phyloP scores from a whole-genome alignment of 2,797 vertebrate genomes.

The Eulemur mongoz region DNA sequence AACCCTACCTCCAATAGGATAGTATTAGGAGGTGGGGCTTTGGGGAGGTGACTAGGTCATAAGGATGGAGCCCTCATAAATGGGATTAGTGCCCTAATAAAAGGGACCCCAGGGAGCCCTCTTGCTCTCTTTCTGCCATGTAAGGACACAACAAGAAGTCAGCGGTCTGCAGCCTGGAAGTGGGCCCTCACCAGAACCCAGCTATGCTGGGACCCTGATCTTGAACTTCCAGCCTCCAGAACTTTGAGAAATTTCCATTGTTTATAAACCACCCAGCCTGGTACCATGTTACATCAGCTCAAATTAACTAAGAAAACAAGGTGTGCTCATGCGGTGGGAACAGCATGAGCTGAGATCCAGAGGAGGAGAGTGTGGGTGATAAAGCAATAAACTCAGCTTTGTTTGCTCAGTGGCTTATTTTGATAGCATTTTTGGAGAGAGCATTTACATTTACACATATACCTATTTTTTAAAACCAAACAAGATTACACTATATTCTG shows the following conservation, averaged over 20 bases:
- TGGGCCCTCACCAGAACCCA: not conserved
- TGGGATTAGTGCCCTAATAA: not conserved
- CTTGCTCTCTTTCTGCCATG: not conserved
- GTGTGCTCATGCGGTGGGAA: not conserved
- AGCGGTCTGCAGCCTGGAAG: not conserved
- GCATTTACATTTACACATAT: not conserved
- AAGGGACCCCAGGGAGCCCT: not conserved
- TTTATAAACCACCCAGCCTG: not conserved
- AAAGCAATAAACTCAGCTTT: not conserved
- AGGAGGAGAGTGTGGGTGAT: not conserved
- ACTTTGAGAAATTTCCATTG: too few relatives aligned
- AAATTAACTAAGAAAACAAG: not conserved
- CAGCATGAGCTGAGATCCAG: too few relatives aligned
- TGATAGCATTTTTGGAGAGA: not conserved
- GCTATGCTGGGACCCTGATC: fast-evolving
- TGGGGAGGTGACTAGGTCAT: not conserved
- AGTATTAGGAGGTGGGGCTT: not conserved
- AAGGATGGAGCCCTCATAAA: not conserved
- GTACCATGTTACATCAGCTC: not conserved
- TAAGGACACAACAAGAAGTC: not conserved
- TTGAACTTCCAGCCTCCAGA: too few relatives aligned
- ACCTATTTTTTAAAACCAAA: not conserved
- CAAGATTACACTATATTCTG: not conserved
- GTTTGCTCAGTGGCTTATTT: not conserved
- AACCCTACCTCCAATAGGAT: too few relatives aligned